These are phyloP conservation scores for Molossus alvarezi DNA, from an alignment of 2,797 vertebrate genomes.

Conservation along the genomic window DNA sequence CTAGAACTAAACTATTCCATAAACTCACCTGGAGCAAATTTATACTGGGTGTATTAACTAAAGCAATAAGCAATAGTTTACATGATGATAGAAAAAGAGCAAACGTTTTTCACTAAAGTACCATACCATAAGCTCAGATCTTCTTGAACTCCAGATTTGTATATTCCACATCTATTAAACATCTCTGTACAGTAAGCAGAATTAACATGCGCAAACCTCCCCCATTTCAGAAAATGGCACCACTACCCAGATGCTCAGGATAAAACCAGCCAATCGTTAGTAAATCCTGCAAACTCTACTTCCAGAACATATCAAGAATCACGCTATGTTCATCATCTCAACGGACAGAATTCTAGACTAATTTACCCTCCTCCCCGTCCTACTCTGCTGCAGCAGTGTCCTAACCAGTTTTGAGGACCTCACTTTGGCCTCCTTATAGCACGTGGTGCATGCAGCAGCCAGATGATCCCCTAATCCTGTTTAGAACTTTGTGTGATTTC, in stretches of 20 bases:
- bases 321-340: background rate
- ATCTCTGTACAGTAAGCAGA: background rate
- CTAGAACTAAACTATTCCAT: conserved; percentile 6
- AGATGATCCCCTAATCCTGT: background rate
- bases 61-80: conserved; percentile 1
- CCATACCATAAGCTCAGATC: background rate
- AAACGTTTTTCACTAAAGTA: background rate
- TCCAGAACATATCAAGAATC: background rate
- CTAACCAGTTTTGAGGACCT: background rate
- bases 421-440: background rate
- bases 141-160: background rate
- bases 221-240: background rate
- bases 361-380: background rate
- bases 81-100: conserved; percentile 50
- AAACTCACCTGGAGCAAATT: conserved; percentile 58
- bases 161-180: background rate
- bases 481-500: background rate
- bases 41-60: conserved; percentile 27
- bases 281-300: background rate
- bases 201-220: background rate
- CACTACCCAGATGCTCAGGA: background rate
- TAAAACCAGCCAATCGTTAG: background rate
- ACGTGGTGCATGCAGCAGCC: background rate
- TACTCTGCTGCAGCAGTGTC: background rate
- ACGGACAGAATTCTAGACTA: background rate